Percentiles rank a stretch among this genome's conserved stretches.
Conservation (phyloP, 2,113 vertebrate genomes). For the Hypanus sabinus region DNA sequence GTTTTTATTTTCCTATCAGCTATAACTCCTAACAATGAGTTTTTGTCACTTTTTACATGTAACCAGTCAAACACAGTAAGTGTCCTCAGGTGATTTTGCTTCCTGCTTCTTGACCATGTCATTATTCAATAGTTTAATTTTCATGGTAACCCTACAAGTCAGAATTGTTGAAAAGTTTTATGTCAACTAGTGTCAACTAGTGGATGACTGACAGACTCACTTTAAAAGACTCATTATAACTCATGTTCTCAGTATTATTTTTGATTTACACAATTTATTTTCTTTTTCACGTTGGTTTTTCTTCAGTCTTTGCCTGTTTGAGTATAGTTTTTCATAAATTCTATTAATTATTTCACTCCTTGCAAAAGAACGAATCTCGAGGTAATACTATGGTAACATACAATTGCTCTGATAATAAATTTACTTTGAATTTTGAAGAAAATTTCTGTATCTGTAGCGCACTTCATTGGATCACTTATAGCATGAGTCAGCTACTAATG, state of each 20-base stretch:
- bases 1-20: background rate
- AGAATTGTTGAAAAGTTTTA: background rate
- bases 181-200: background rate
- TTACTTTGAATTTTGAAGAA: background rate
- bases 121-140: background rate
- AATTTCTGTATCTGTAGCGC: background rate
- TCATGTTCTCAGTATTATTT: too few relatives aligned
- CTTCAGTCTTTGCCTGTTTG: too few relatives aligned
- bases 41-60: background rate
- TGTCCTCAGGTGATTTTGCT: background rate
- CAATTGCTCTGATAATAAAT: too few relatives aligned
- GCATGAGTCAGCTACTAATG: background rate
- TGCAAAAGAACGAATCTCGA: too few relatives aligned
- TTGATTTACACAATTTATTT: too few relatives aligned
- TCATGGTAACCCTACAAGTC: background rate
- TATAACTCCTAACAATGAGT: background rate
- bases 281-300: too few relatives aligned
- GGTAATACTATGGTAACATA: too few relatives aligned
- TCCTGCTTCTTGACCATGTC: background rate
- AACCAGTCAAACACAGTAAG: background rate
- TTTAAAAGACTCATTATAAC: too few relatives aligned
- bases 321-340: too few relatives aligned
- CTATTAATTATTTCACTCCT: too few relatives aligned
- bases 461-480: background rate
- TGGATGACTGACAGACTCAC: background rate